These are phyloP conservation scores for Pollenia angustigena DNA, from an alignment of 2,888 invertebrate species.

Conservation along the genomic window DNA sequence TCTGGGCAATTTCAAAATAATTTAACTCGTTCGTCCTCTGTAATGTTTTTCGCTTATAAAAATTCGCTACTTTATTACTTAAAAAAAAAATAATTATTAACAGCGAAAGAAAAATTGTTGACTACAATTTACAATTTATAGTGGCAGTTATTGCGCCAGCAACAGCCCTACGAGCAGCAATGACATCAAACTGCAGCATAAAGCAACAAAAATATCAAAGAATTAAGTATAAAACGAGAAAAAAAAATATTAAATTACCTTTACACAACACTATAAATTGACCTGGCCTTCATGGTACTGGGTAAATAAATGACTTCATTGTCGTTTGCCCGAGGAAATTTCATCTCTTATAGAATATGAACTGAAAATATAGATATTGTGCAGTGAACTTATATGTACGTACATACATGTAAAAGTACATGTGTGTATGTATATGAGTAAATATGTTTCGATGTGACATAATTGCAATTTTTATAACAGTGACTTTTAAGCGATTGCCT, in stretches of 20 bases:
- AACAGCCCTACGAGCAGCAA: conserved; percentile 25
- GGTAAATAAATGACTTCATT: conserved; percentile 70
- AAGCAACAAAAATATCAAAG: conserved; percentile 9
- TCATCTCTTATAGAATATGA: conserved; percentile 47
- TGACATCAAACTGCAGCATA: conserved; percentile 41
- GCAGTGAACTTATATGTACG: neutral
- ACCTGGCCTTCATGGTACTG: conserved; percentile 66
- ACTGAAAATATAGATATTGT: neutral
- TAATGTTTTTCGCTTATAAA: neutral
- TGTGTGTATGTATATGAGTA: neutral
- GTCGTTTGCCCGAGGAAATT: conserved; percentile 61
- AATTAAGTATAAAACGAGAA: neutral
- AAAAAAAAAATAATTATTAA: conserved; percentile 47
- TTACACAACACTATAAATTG: conserved; percentile 70
- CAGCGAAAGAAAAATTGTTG: conserved; percentile 55
- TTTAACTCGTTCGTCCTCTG: too few species aligned
- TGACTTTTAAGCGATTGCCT: conserved; percentile 33
- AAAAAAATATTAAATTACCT: conserved; percentile 70
- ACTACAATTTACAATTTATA: conserved; percentile 56
- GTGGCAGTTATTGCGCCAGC: conserved; percentile 52
- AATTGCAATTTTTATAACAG: conserved; percentile 69
- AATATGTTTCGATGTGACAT: conserved; percentile 25
- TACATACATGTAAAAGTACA: neutral
- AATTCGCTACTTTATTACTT: conserved; percentile 13
- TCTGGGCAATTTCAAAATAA: too few species aligned